phyloP scores from a whole-genome alignment of 2,888 invertebrate genomes.

The Argyra leucocephala region DNA sequence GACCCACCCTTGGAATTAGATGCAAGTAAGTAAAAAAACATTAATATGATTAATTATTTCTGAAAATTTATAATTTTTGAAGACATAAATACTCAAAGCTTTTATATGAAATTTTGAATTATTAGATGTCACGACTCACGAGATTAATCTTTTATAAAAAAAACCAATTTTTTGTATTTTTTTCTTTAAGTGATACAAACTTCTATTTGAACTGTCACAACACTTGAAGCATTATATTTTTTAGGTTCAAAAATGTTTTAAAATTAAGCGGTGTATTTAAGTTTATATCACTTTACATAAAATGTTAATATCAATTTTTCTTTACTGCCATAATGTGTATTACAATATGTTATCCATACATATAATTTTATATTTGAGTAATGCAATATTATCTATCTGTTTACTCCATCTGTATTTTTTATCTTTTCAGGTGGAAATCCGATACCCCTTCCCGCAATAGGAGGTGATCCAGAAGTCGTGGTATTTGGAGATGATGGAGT shows the following conservation, averaged over 20 bases:
- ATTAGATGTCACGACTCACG: too few species aligned
- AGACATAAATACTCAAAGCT: neutral
- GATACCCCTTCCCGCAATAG: conserved; percentile 34
- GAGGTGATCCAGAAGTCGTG: conserved; percentile 17
- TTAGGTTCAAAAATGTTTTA: too few species aligned
- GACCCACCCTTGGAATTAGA: conserved; percentile 58
- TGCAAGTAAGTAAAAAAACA: conserved; percentile 33
- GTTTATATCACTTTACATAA: too few species aligned
- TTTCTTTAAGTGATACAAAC: too few species aligned
- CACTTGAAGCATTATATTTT: too few species aligned
- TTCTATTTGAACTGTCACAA: too few species aligned
- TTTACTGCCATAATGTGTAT: neutral
- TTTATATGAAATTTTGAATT: neutral
- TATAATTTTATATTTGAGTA: conserved; percentile 8
- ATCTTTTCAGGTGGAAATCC: conserved; percentile 37
- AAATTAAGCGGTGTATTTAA: too few species aligned
- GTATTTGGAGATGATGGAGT: conserved; percentile 23
- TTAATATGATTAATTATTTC: neutral
- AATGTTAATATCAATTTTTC: too few species aligned
- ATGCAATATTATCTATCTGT: conserved; percentile 9
- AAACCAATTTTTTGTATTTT: too few species aligned
- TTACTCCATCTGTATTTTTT: too few species aligned
- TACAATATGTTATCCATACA: neutral
- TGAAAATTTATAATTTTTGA: neutral
- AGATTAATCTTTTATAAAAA: too few species aligned